These are phyloP conservation scores for Pipra filicauda DNA, from an alignment of 2,113 vertebrate genomes.

Conservation along the genomic window DNA sequence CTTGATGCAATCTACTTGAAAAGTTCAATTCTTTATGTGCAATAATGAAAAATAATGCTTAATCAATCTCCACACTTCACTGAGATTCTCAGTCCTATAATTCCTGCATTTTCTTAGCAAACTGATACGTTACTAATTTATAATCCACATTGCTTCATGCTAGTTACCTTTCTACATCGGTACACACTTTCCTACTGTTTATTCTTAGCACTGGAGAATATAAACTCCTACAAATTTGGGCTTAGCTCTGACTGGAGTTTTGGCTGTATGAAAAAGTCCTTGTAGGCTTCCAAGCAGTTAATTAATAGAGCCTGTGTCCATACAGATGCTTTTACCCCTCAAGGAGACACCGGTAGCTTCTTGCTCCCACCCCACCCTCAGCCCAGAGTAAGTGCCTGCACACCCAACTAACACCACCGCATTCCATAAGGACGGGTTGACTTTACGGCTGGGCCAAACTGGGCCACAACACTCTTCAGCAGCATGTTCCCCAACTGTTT, in stretches of 20 bases:
- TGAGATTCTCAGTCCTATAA: background rate
- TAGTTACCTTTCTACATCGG: background rate
- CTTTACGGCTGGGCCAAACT: background rate
- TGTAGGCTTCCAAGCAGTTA: background rate
- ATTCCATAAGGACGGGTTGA: accelerated
- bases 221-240: background rate
- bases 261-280: background rate
- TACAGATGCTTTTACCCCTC: background rate
- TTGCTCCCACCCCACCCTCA: background rate
- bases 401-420: background rate
- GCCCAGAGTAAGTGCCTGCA: background rate
- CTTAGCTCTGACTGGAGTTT: background rate
- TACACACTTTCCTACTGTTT: background rate
- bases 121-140: background rate
- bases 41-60: background rate
- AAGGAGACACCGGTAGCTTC: background rate
- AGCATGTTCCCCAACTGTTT: background rate
- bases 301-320: background rate
- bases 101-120: background rate
- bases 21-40: background rate
- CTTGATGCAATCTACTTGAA: background rate
- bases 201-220: background rate
- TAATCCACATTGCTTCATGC: background rate
- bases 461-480: background rate
- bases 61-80: background rate